A percentile compares a stretch with the other conserved stretches of the same genome.
Evolutionary conservation across 2,113 vertebrate species (phyloP).

Genomic region (Cyanistes caeruleus): DNA sequence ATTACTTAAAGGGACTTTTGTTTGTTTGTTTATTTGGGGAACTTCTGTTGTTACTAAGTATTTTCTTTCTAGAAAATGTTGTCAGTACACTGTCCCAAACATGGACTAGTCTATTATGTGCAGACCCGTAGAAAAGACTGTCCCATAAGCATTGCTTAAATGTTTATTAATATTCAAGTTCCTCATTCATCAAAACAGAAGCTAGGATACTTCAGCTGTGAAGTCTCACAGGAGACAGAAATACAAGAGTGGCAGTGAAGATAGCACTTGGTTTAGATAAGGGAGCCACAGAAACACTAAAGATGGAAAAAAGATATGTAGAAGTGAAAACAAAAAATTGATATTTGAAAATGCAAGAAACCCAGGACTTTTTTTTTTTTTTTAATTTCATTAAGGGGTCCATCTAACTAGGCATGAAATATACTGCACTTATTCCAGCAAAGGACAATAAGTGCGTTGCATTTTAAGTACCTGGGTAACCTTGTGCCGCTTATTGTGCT

Average conservation of each 20-base stretch:
- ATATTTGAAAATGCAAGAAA: background rate
- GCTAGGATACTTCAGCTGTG: background rate
- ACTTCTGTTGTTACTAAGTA: background rate
- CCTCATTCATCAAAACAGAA: background rate
- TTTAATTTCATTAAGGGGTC: background rate
- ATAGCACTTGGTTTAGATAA: background rate
- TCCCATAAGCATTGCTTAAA: background rate
- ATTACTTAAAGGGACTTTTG: background rate
- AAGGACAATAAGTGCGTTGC: background rate
- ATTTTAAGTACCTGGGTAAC: background rate
- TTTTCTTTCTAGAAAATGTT: background rate
- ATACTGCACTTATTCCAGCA: background rate
- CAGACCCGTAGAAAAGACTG: background rate
- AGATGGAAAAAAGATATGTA: rapidly evolving
- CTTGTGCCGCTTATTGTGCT: background rate
- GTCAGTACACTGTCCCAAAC: background rate
- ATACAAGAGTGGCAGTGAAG: background rate
- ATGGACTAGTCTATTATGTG: background rate
- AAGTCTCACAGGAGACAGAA: background rate
- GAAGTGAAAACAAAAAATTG: background rate
- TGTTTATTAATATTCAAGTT: background rate
- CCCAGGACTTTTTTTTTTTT: background rate
- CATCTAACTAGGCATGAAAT: background rate
- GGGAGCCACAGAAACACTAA: background rate
- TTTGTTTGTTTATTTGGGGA: background rate